A percentile compares a stretch with the other conserved stretches of the same genome.
Conservation (phyloP, 1,140 invertebrate species). For the Leptinotarsa defecta region DNA sequence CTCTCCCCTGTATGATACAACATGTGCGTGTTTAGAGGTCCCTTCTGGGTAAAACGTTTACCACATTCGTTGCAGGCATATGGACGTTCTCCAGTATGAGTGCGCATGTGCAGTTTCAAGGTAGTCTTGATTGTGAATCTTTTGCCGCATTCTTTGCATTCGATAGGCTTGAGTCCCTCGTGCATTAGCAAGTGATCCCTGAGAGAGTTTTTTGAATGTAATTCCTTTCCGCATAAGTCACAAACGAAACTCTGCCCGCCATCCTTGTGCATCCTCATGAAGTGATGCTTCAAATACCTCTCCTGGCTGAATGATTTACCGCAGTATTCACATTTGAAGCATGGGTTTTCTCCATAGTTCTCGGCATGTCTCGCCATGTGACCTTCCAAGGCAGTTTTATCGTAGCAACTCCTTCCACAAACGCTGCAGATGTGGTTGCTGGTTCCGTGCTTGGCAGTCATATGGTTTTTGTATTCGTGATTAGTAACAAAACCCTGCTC, state of each 20-base stretch:
- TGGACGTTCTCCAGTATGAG: slow-evolving; percentile 75
- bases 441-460: slow-evolving; percentile 39
- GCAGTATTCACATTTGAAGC: slow-evolving; percentile 49
- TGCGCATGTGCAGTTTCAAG: slow-evolving; percentile 74
- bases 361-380: slow-evolving; percentile 45
- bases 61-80: slow-evolving; percentile 76
- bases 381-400: slow-evolving; percentile 49
- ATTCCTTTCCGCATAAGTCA: slow-evolving; percentile 58
- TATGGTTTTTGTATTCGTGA: slow-evolving; percentile 40
- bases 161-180: slow-evolving; percentile 49
- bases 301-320: slow-evolving; percentile 58
- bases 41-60: slow-evolving; percentile 72
- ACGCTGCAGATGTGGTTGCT: slow-evolving; percentile 40
- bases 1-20: slow-evolving; percentile 75
- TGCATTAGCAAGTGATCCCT: slow-evolving; percentile 49
- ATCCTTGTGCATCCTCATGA: slow-evolving; percentile 35
- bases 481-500: slow-evolving; percentile 45
- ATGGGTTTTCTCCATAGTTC: slow-evolving; percentile 42
- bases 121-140: slow-evolving; percentile 72
- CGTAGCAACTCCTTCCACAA: slow-evolving; percentile 65
- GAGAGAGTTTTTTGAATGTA: slow-evolving; percentile 47
- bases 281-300: slow-evolving; percentile 34
- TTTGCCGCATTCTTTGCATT: slow-evolving; percentile 51
- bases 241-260: slow-evolving; percentile 51
- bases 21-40: slow-evolving; percentile 56